Conservation (phyloP, 2,888 invertebrate genomes). For the Rotaria socialis region DNA sequence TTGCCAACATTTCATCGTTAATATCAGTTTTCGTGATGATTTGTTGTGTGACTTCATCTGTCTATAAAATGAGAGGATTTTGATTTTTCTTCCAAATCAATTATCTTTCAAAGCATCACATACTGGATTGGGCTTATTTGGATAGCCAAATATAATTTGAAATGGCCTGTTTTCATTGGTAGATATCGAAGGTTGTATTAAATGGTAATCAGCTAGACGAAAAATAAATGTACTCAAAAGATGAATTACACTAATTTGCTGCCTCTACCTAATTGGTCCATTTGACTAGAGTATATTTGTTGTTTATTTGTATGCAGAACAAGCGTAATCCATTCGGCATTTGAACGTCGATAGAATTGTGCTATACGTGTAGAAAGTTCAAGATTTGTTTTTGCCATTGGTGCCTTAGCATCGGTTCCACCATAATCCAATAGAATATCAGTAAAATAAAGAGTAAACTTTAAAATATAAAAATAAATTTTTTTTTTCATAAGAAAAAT, state of each 20-base stretch:
- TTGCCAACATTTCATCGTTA: neutral
- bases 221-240: no score
- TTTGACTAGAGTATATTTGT: neutral
- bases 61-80: neutral
- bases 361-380: neutral
- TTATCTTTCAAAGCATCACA: neutral
- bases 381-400: neutral
- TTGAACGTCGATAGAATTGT: neutral
- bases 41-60: neutral
- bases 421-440: neutral
- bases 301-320: neutral
- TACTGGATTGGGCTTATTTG: neutral
- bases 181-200: neutral
- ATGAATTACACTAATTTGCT: no score
- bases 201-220: neutral
- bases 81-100: no score
- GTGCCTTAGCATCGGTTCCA: neutral
- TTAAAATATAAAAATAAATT: neutral
- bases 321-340: constrained; percentile 1
- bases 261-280: neutral
- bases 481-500: neutral
- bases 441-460: constrained; percentile 12
- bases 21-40: neutral
- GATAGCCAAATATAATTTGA: neutral
- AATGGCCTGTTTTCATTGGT: neutral